Percentiles rank a stretch among this genome's conserved stretches.
phyloP scores from a whole-genome alignment of 2,113 vertebrate genomes.

The Boulengeromyrus knoepffleri region DNA sequence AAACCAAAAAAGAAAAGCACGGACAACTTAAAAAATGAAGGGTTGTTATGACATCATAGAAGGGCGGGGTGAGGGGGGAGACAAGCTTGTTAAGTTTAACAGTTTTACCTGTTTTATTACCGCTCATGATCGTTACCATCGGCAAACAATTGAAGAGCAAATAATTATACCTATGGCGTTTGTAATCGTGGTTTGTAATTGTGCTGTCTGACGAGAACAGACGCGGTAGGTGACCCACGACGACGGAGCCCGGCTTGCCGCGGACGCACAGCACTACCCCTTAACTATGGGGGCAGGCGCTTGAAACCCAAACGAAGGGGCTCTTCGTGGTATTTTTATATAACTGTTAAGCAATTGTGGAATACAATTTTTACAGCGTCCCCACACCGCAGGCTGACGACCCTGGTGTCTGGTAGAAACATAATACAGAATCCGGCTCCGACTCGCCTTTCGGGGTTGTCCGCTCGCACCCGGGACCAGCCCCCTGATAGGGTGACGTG shows the following conservation, averaged over 20 bases:
- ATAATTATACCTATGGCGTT: constrained; percentile 22
- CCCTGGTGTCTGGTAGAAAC: constrained; percentile 68
- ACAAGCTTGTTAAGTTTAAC: not conserved
- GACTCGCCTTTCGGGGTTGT: constrained; percentile 74
- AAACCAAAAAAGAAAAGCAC: no score
- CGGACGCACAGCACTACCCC: constrained; percentile 2
- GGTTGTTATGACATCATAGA: no score
- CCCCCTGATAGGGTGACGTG: not conserved
- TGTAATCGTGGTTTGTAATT: not conserved
- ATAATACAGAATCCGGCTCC: constrained; percentile 74
- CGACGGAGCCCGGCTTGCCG: not conserved
- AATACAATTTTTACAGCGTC: constrained; percentile 77
- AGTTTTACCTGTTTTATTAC: not conserved
- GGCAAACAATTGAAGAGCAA: constrained; percentile 45
- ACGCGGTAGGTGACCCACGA: constrained; percentile 6
- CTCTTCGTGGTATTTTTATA: constrained; percentile 68
- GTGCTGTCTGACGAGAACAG: not conserved
- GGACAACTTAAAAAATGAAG: no score
- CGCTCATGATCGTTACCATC: constrained; percentile 38
- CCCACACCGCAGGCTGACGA: constrained; percentile 54
- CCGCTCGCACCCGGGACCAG: constrained; percentile 56
- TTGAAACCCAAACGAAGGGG: constrained; percentile 48
- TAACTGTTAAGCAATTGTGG: constrained; percentile 67
- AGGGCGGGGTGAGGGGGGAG: no score
- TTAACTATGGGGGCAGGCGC: constrained; percentile 27